These are phyloP conservation scores for Drosophila mayaguana DNA, from an alignment of 2,888 invertebrate genomes.

Conservation along the genomic window DNA sequence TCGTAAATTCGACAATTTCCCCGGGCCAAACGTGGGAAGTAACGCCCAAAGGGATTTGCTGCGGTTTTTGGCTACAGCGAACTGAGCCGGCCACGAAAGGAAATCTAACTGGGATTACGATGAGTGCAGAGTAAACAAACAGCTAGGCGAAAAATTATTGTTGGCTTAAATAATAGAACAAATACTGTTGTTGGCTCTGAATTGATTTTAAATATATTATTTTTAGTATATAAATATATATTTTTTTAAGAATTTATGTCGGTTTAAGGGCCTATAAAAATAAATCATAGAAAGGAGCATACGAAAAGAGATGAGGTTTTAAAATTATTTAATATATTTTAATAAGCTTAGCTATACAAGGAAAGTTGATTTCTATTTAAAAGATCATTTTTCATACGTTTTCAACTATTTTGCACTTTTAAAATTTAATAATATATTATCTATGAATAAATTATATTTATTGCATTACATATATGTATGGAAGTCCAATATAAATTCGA, in stretches of 20 bases:
- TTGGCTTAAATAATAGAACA: neutral
- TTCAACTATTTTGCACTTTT: no score
- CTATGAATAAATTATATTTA: no score
- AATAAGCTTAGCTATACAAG: no score
- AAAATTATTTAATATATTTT: neutral
- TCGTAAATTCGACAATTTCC: slow-evolving; percentile 74
- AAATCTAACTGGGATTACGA: neutral
- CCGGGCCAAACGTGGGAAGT: slow-evolving; percentile 43
- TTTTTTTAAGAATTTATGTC: neutral
- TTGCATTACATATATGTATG: no score
- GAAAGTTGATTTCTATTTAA: no score
- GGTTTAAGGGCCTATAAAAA: neutral
- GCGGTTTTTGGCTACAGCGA: neutral
- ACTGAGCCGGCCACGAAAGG: neutral
- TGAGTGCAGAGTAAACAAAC: neutral
- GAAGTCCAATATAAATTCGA: no score
- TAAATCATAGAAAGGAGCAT: neutral
- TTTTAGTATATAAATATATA: neutral
- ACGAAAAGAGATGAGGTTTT: neutral
- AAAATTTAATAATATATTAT: no score
- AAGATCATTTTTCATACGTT: no score
- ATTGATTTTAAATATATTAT: neutral
- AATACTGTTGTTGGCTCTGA: neutral
- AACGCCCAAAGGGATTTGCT: slow-evolving; percentile 44
- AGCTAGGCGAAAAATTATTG: neutral